Conservation (phyloP, 2,797 vertebrate species). For the Pteropus rufus region DNA sequence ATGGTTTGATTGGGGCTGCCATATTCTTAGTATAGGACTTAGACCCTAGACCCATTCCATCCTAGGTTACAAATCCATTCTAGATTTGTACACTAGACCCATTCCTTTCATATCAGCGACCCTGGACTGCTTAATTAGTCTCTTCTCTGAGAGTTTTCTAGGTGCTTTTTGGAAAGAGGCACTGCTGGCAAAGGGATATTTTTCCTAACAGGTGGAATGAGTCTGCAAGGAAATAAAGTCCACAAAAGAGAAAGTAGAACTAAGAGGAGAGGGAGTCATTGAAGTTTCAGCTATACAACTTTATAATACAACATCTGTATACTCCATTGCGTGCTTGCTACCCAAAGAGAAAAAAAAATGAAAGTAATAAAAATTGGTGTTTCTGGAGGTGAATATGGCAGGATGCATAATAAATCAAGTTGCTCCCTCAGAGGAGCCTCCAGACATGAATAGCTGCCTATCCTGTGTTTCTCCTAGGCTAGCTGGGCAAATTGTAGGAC, state of each 20-base stretch:
- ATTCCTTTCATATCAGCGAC: too few species aligned
- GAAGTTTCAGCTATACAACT: neutral
- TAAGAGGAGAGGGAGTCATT: neutral
- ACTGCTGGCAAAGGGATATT: rapidly evolving
- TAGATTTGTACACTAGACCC: too few species aligned
- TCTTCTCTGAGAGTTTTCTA: neutral
- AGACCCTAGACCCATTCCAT: too few species aligned
- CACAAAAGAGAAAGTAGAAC: neutral
- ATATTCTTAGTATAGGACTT: too few species aligned
- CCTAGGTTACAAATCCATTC: too few species aligned
- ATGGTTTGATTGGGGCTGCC: neutral
- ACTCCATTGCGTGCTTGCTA: too few species aligned
- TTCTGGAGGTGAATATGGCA: neutral
- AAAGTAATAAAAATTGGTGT: neutral
- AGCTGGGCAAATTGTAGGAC: too few species aligned
- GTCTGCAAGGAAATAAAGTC: neutral
- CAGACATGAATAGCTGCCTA: neutral
- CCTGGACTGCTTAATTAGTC: neutral
- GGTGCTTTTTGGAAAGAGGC: neutral
- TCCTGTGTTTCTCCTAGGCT: neutral
- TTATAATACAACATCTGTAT: too few species aligned
- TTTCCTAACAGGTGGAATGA: neutral
- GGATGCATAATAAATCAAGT: neutral
- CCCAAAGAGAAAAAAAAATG: neutral
- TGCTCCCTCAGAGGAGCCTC: neutral